Conservation (phyloP, 2,888 invertebrate genomes). For the Agriopis marginaria region DNA sequence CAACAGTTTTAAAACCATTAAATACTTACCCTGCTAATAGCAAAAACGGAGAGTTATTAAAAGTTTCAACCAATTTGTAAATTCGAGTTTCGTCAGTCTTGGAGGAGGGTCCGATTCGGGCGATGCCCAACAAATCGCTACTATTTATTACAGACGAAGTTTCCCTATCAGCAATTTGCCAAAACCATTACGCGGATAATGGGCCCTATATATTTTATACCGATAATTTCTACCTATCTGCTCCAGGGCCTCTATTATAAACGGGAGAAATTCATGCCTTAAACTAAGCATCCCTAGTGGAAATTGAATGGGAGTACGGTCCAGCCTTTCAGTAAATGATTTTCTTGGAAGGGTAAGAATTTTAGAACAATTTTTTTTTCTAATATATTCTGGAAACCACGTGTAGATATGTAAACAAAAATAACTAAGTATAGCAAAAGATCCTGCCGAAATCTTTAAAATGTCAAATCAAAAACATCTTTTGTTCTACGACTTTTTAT, state of each 20-base stretch:
- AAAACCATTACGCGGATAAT: conserved; percentile 70
- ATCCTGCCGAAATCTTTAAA: too few relatives aligned
- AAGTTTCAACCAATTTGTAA: conserved; percentile 48
- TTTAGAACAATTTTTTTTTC: too few relatives aligned
- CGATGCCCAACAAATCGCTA: conserved; percentile 68
- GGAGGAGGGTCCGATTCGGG: conserved; percentile 47
- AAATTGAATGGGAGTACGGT: conserved; percentile 20
- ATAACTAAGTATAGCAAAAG: too few relatives aligned
- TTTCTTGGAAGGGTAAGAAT: conserved; percentile 5
- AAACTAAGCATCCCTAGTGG: conserved; percentile 16
- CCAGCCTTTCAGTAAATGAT: conserved; percentile 3
- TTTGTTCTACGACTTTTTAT: too few relatives aligned
- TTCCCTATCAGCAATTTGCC: conserved; percentile 76
- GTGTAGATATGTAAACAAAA: too few relatives aligned
- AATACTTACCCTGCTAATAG: conserved; percentile 33
- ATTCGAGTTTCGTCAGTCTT: conserved; percentile 48
- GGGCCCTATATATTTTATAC: conserved; percentile 50
- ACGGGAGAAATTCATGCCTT: conserved; percentile 14
- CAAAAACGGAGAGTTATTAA: conserved; percentile 50
- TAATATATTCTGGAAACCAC: too few relatives aligned
- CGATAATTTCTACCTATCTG: conserved; percentile 44
- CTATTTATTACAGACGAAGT: conserved; percentile 75
- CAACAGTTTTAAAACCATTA: conserved; percentile 40
- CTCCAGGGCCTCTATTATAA: conserved; percentile 36
- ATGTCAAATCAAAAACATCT: too few relatives aligned